These are phyloP conservation scores for Nycticorax nycticorax DNA, from an alignment of 2,113 vertebrate species.

Conservation along the genomic window DNA sequence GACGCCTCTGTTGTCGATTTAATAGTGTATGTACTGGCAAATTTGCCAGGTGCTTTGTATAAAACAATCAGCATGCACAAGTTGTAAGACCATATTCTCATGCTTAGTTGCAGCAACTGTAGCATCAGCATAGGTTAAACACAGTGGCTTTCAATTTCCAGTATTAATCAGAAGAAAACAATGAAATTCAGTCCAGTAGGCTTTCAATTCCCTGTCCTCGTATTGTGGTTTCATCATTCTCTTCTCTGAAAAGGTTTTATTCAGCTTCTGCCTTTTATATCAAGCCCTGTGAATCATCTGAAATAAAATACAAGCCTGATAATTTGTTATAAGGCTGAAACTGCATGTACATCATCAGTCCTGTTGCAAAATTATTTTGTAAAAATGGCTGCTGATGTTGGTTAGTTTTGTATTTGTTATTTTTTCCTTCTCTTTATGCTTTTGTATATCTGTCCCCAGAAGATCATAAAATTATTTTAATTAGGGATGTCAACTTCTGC, in stretches of 20 bases:
- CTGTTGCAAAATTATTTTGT: conserved; percentile 42
- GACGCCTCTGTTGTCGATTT: background rate
- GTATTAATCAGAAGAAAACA: conserved; percentile 50
- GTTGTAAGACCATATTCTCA: conserved; percentile 21
- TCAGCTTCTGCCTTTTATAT: conserved; percentile 50
- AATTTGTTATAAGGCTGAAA: conserved; percentile 57
- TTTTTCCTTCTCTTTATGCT: conserved; percentile 49
- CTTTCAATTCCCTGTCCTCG: background rate
- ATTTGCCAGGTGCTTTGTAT: background rate
- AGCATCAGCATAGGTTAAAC: conserved; percentile 2
- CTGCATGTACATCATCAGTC: conserved; percentile 17
- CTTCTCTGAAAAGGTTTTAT: conserved; percentile 24
- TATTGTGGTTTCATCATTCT: conserved; percentile 24
- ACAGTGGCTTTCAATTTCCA: conserved; percentile 32
- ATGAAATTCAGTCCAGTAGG: background rate
- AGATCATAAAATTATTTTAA: conserved; percentile 76
- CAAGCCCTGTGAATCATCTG: conserved; percentile 15
- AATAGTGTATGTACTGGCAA: background rate
- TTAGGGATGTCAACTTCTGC: conserved; percentile 73
- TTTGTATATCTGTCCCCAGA: conserved; percentile 61
- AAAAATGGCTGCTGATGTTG: conserved; percentile 34
- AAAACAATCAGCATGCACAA: conserved; percentile 15
- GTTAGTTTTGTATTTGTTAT: conserved; percentile 40
- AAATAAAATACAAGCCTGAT: conserved; percentile 9
- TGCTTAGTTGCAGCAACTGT: conserved; percentile 32